phyloP scores from a whole-genome alignment of 2,888 invertebrate species.

The Gerosis bhagava region DNA sequence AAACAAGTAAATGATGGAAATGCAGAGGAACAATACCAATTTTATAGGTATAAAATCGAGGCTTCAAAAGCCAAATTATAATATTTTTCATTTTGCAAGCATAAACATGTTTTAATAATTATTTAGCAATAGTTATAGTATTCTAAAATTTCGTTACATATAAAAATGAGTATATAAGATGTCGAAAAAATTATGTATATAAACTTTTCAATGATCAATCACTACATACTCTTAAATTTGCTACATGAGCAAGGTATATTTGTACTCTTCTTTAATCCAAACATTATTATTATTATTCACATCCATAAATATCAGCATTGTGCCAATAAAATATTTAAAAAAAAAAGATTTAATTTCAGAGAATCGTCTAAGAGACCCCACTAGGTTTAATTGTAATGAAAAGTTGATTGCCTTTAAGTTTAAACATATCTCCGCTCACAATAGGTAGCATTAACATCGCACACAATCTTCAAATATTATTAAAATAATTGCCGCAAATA shows the following conservation, averaged over 20 bases:
- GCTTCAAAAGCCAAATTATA: conserved; percentile 49
- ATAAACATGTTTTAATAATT: conserved; percentile 40
- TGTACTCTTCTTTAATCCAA: conserved; percentile 63
- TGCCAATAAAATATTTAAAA: conserved; percentile 53
- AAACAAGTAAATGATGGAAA: too few relatives aligned
- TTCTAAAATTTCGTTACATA: conserved; percentile 55
- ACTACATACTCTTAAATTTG: conserved; percentile 62
- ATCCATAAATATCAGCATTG: conserved; percentile 50
- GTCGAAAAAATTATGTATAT: too few relatives aligned
- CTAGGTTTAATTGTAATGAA: conserved; percentile 37
- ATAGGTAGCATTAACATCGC: not conserved
- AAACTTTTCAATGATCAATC: conserved; percentile 48
- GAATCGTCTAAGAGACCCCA: conserved; percentile 59
- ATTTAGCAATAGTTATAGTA: conserved; percentile 51
- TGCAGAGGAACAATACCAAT: too few relatives aligned
- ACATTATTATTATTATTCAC: conserved; percentile 43
- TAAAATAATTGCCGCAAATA: conserved; percentile 18
- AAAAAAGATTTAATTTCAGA: conserved; percentile 57
- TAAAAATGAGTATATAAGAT: conserved; percentile 66
- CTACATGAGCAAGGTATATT: conserved; percentile 74
- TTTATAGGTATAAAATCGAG: conserved; percentile 62
- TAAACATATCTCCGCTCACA: not conserved
- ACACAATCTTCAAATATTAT: conserved; percentile 12
- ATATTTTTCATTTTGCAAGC: conserved; percentile 51
- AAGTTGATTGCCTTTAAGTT: conserved; percentile 4